A percentile compares a stretch with the other conserved stretches of the same genome.
Conservation (phyloP, 2,113 vertebrate genomes). For the Hiodon tergisus region DNA sequence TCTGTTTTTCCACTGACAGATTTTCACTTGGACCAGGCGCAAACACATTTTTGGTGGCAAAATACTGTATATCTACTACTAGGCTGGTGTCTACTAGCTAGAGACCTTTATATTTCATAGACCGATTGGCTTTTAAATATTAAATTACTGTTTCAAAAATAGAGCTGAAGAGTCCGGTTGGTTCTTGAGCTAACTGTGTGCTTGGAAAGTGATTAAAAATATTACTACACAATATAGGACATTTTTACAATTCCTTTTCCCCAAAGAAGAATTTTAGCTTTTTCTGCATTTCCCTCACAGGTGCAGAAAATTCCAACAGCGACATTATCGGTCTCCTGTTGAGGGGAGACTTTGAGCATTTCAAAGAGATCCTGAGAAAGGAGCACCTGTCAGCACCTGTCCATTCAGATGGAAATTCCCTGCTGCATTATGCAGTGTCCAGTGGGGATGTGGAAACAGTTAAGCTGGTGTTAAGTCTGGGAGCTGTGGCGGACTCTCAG, state of each 20-base stretch:
- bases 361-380: constrained; percentile 44
- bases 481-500: constrained; percentile 58
- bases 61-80: background rate
- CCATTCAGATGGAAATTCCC: constrained; percentile 52
- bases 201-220: too few species aligned
- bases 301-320: constrained; percentile 12
- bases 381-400: constrained; percentile 45
- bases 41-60: background rate
- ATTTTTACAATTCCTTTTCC: too few species aligned
- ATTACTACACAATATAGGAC: too few species aligned
- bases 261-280: background rate
- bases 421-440: constrained; percentile 67
- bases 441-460: constrained; percentile 62
- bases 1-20: background rate
- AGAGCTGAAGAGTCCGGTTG: too few species aligned
- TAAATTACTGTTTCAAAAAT: background rate
- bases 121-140: too few species aligned
- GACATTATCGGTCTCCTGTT: constrained; percentile 45
- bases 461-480: constrained; percentile 58
- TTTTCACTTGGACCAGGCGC: background rate
- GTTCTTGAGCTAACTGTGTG: too few species aligned
- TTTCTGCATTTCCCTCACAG: constrained; percentile 34
- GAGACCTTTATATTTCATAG: too few species aligned
- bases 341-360: constrained; percentile 55
- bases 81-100: background rate